These are phyloP conservation scores for human (Homo sapiens) DNA, from an alignment of 2,113 vertebrate genomes.

Conservation along the genomic window GRCh38 chr3:80244501-80245000, in stretches of 20 bases:
- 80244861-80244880: background rate
- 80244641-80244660: background rate
- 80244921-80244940: background rate
- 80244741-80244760: background rate
- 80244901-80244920: background rate
- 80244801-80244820: background rate
- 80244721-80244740: background rate
- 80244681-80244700: background rate
- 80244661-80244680: background rate
- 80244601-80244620: background rate
- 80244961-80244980: background rate
- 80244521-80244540: background rate
- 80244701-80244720: background rate
- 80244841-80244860: background rate
- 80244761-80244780: background rate
- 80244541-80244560: accelerated
- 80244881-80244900: background rate
- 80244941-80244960: background rate
- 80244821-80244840: background rate
- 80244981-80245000: background rate
- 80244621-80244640: background rate
- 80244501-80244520: background rate
- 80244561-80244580: background rate
- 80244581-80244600: background rate
- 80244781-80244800: background rate